phyloP scores from a whole-genome alignment of 2,113 vertebrate genomes.

The Grus americana region DNA sequence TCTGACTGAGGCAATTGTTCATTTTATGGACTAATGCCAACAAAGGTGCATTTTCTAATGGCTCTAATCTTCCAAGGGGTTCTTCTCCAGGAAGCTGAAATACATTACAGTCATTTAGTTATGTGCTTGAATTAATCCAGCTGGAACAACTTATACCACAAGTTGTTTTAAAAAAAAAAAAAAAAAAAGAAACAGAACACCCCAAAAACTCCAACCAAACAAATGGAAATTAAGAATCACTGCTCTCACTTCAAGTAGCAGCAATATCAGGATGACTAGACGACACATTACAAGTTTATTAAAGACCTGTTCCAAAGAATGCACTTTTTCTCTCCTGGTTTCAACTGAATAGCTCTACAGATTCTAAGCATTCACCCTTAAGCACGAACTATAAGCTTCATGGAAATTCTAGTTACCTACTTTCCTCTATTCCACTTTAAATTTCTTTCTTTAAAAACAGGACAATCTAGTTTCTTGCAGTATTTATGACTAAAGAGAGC shows the following conservation, averaged over 20 bases:
- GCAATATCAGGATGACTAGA: neutral
- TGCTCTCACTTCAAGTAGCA: neutral
- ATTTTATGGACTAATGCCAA: slow-evolving; percentile 96
- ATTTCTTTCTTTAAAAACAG: neutral
- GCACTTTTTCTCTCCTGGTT: neutral
- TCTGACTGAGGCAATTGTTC: slow-evolving; percentile 98
- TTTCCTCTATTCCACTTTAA: neutral
- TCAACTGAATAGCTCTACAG: neutral
- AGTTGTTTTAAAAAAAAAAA: neutral
- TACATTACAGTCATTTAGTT: neutral
- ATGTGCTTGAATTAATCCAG: neutral
- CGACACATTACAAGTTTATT: neutral
- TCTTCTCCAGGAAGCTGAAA: slow-evolving; percentile 91
- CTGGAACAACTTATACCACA: neutral
- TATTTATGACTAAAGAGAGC: neutral
- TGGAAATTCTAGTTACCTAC: neutral
- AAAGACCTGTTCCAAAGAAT: neutral
- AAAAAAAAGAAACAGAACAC: neutral
- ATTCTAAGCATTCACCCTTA: neutral
- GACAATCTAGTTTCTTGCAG: neutral
- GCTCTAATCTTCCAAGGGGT: slow-evolving; percentile 87
- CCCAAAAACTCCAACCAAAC: too few relatives aligned
- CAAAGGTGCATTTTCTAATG: slow-evolving; percentile 88
- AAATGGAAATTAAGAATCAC: neutral
- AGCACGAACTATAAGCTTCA: neutral